Evolutionary conservation across 2,113 vertebrate species (phyloP), one percentile per base, ranked within the genome.

Genomic region (Procavia capensis): DNA sequence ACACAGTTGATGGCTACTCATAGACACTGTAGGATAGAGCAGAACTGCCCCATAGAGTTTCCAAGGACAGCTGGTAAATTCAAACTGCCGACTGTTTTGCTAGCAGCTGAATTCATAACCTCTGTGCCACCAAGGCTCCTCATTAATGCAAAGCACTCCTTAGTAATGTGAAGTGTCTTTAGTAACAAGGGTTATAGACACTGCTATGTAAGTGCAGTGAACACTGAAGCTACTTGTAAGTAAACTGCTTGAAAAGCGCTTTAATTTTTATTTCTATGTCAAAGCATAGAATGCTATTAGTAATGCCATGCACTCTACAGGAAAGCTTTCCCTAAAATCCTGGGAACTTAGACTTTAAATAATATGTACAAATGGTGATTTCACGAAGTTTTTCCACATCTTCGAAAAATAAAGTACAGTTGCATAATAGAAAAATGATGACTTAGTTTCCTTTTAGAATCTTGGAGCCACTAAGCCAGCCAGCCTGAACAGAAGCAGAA

Each of bases 111-210:
- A n/a, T n/a, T n/a, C n/a, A n/a, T n/a, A n/a, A n/a, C n/a, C n/a
- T n/a, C n/a, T n/a, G n/a, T n/a, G n/a, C n/a, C n/a, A n/a, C n/a
- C n/a, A n/a, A n/a, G n/a, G n/a, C n/a, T n/a, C n/a, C n/a, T n/a
- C 82, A 95, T 96, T 97, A 98, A 97, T 96, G 54, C 93, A 94
- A 97, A 96, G 39, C 91, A 93, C 59, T 72, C 96, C 84, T 96
- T 97, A 97, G 93, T 68, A 10, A 88, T 17, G 2, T 93, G 88
- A 97, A 97, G 95, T 96, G 47, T 34, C 82, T 97, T 97, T 75
- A 88, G 92, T 97, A 97, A 97, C 94, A 97, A 45, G 92, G 96
- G 97, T 59, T 96, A 80, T 68, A 91, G 75, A 95, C 83, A 59
- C 76, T 87, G 84, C 59, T 94, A 94, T 98, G 93, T 93, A 97